These are phyloP conservation scores for Tenthredo scrophulariae DNA, from an alignment of 2,888 invertebrate genomes.

Conservation along the genomic window DNA sequence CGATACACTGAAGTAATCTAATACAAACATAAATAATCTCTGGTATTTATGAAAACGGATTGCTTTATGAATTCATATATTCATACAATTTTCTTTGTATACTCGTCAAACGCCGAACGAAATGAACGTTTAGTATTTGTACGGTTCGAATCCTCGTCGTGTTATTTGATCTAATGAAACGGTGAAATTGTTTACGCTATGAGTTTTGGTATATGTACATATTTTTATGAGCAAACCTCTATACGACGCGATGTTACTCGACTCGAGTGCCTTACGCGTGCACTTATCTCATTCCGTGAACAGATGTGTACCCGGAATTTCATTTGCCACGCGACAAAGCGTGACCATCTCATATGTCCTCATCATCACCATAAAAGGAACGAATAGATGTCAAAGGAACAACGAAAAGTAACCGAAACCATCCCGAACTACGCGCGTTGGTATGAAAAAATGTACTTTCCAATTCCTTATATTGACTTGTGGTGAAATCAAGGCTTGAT, in stretches of 20 bases:
- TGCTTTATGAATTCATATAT: not conserved
- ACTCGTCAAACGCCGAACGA: not conserved
- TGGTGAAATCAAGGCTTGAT: slow-evolving; percentile 14
- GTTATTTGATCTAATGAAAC: slow-evolving; percentile 36
- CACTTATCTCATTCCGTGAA: not conserved
- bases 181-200: slow-evolving; percentile 36
- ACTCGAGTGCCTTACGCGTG: slow-evolving; percentile 12
- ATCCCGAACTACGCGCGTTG: not conserved
- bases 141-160: not conserved
- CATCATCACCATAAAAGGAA: not conserved
- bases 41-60: not conserved
- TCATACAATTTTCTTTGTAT: not conserved
- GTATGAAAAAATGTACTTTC: slow-evolving; percentile 31
- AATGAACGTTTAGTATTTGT: not conserved
- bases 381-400: not conserved
- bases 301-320: slow-evolving; percentile 14
- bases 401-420: not conserved
- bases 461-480: slow-evolving; percentile 38
- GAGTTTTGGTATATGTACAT: not conserved
- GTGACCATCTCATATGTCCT: not conserved
- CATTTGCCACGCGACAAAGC: slow-evolving; percentile 38
- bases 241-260: not conserved
- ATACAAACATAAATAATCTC: not conserved
- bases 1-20: not conserved
- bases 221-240: slow-evolving; percentile 7